These are phyloP conservation scores for Leptinotarsa texana DNA, from an alignment of 1,140 invertebrate genomes.

Conservation along the genomic window DNA sequence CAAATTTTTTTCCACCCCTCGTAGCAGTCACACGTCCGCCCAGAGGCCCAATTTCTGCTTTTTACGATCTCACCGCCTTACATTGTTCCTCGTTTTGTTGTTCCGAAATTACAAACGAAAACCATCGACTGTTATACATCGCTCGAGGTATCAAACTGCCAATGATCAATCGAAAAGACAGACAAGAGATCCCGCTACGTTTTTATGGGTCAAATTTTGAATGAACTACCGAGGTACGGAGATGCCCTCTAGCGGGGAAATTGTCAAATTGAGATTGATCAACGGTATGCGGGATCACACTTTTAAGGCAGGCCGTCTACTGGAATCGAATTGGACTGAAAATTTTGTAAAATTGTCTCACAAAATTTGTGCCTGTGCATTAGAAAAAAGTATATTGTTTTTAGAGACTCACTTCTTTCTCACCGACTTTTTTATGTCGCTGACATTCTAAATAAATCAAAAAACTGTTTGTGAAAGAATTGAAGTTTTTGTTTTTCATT, in stretches of 20 bases:
- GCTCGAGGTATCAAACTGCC: constrained; percentile 9
- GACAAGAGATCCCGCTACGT: constrained; percentile 1
- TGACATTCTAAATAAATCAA: too few species aligned
- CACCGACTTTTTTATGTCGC: too few species aligned
- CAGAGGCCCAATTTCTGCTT: neutral
- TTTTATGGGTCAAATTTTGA: constrained; percentile 22
- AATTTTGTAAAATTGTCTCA: too few species aligned
- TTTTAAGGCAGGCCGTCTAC: too few species aligned
- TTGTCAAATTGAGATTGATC: neutral
- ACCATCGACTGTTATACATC: neutral
- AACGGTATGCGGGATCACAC: neutral
- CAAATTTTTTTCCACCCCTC: neutral
- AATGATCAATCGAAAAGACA: constrained; percentile 13
- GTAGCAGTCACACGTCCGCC: neutral
- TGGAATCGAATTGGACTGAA: too few species aligned
- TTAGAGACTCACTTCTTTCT: too few species aligned
- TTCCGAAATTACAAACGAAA: constrained; percentile 5
- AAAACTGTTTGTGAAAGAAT: too few species aligned
- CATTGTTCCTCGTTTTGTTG: constrained; percentile 18
- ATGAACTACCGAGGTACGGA: neutral
- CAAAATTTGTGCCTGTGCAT: too few species aligned
- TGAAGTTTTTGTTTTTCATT: too few species aligned
- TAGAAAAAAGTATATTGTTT: too few species aligned
- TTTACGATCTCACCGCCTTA: constrained; percentile 8
- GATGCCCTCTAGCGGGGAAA: constrained; percentile 18